These are phyloP conservation scores for Tetramorium simillimum DNA, from an alignment of 1,140 invertebrate species.

Conservation along the genomic window DNA sequence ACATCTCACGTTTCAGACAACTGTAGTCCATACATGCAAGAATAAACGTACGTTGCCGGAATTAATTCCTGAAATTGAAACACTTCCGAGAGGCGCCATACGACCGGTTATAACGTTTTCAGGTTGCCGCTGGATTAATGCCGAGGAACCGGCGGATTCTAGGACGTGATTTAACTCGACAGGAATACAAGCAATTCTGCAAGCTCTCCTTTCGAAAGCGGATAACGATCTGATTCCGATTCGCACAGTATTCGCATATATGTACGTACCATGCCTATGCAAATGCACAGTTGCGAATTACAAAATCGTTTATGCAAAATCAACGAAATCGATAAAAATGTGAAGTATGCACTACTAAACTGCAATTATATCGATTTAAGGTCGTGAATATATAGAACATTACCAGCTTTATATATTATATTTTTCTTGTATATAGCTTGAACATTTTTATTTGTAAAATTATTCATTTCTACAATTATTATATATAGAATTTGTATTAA, in stretches of 20 bases:
- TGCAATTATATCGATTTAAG: no score
- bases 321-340: conserved; percentile 11
- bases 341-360: background rate
- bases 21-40: background rate
- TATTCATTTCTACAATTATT: no score
- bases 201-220: conserved; percentile 27
- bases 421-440: no score
- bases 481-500: no score
- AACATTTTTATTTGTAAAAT: no score
- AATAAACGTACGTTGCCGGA: conserved; percentile 43
- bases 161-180: conserved; percentile 51
- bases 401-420: no score
- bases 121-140: conserved; percentile 45
- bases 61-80: conserved; percentile 56
- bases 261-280: background rate
- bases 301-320: background rate
- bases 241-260: background rate
- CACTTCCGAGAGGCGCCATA: conserved; percentile 43
- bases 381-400: no score
- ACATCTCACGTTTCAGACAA: conserved; percentile 3
- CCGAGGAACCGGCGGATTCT: conserved; percentile 28
- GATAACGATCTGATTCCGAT: conserved; percentile 48
- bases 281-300: background rate
- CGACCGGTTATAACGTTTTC: conserved; percentile 50
- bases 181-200: conserved; percentile 37